A percentile compares a stretch with the other conserved stretches of the same genome.
These are phyloP conservation scores for Pomatostomus ruficeps DNA, from an alignment of 2,113 vertebrate genomes.

Conservation along the genomic window DNA sequence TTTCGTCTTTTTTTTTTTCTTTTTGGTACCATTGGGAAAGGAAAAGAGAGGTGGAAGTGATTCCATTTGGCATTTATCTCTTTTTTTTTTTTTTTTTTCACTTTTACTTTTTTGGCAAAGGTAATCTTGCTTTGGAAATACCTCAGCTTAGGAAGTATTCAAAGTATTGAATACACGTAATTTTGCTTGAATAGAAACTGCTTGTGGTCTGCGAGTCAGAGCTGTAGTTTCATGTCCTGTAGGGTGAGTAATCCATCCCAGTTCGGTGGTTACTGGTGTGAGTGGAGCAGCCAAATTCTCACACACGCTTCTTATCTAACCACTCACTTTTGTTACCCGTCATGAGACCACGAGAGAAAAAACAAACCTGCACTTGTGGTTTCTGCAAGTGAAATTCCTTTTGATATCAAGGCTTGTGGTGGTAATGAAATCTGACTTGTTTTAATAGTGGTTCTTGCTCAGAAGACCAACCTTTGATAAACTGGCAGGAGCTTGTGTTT, in stretches of 20 bases:
- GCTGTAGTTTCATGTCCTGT: not conserved
- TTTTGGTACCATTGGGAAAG: not conserved
- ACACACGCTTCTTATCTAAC: not conserved
- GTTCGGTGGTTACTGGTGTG: not conserved
- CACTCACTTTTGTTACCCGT: not conserved
- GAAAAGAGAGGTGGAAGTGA: not conserved
- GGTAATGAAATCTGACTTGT: conserved; percentile 29
- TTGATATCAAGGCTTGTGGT: not conserved
- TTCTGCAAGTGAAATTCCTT: conserved; percentile 15
- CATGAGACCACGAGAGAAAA: not conserved
- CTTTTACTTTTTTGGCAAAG: not conserved
- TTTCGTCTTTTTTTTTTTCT: not conserved
- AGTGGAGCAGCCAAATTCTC: not conserved
- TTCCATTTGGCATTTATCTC: not conserved
- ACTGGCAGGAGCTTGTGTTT: not conserved
- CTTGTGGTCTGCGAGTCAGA: not conserved
- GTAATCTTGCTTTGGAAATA: not conserved
- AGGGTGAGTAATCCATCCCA: conserved; percentile 10
- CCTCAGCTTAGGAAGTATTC: not conserved
- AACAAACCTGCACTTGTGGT: not conserved
- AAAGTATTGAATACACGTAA: not conserved
- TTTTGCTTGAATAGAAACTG: not conserved
- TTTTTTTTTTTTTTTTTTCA: not conserved
- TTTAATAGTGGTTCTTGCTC: not conserved
- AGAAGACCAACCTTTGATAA: not conserved